These are phyloP conservation scores for Tortricodes alternella DNA, from an alignment of 2,888 invertebrate species.

Conservation along the genomic window DNA sequence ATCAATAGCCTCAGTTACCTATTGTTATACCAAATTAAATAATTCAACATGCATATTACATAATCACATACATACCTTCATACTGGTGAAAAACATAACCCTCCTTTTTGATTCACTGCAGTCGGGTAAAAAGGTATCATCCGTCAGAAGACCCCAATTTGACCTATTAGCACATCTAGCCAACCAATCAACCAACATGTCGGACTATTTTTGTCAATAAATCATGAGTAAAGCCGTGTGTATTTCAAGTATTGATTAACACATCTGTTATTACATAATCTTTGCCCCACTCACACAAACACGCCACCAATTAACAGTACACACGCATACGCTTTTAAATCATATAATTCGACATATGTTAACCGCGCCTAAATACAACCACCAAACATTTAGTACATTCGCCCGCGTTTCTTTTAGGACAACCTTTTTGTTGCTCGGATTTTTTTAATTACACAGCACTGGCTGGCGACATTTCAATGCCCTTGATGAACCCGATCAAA, in stretches of 20 bases:
- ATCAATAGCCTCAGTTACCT: too few relatives aligned
- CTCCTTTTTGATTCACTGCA: too few relatives aligned
- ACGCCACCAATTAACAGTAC: constrained; percentile 9
- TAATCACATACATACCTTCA: not conserved
- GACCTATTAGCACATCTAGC: not conserved
- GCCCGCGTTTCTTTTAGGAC: constrained; percentile 7
- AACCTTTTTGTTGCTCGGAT: constrained; percentile 15
- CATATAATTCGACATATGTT: constrained; percentile 26
- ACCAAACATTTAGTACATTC: constrained; percentile 13
- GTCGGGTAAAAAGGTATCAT: too few relatives aligned
- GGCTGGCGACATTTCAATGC: constrained; percentile 3
- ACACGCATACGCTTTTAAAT: constrained; percentile 4
- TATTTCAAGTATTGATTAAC: too few relatives aligned
- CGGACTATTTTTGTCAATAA: too few relatives aligned
- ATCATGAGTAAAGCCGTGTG: too few relatives aligned
- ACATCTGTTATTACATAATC: not conserved
- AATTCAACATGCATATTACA: too few relatives aligned
- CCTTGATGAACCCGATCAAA: not conserved
- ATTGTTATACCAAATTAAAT: too few relatives aligned
- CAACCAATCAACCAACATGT: too few relatives aligned
- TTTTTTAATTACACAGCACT: constrained; percentile 22
- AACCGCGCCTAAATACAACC: constrained; percentile 23
- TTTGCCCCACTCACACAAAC: constrained; percentile 1
- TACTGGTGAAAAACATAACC: too few relatives aligned
- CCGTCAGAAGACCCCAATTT: too few relatives aligned